Percentiles rank a stretch among this genome's conserved stretches.
Evolutionary conservation across 2,113 vertebrate species (phyloP).

Genomic region (Megalops atlanticus): DNA sequence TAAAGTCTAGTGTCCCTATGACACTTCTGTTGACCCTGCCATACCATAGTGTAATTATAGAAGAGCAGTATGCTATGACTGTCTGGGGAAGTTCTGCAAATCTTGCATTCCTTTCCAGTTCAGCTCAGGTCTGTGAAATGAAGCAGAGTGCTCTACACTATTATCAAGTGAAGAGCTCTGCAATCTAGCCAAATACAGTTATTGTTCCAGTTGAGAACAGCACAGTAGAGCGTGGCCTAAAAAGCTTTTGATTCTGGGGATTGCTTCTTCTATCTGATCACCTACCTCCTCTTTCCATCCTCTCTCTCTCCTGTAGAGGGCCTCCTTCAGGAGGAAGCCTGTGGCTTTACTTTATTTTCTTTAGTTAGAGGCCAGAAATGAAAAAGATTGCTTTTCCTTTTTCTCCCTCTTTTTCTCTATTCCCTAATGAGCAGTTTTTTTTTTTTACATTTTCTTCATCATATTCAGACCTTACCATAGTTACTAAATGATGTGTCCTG

Average conservation of each 20-base stretch:
- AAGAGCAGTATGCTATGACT: neutral
- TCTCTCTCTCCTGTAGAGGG: neutral
- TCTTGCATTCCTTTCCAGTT: neutral
- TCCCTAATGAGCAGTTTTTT: neutral
- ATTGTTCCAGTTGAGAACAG: neutral
- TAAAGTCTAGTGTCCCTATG: slow-evolving; percentile 38
- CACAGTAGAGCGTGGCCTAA: neutral
- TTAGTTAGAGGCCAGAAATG: slow-evolving; percentile 10
- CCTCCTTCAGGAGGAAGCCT: neutral
- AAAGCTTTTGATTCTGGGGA: neutral
- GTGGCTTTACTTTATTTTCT: neutral
- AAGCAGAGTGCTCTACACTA: neutral
- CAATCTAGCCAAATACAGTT: no score
- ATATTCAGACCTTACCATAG: no score
- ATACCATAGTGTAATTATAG: neutral
- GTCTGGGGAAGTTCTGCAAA: neutral
- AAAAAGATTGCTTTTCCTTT: slow-evolving; percentile 8
- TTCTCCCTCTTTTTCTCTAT: neutral
- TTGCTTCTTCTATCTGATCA: neutral
- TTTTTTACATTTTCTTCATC: neutral
- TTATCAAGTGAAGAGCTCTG: neutral
- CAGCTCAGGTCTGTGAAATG: no score
- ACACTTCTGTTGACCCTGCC: slow-evolving; percentile 28
- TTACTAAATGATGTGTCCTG: neutral
- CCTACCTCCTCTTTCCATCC: neutral